A percentile compares a stretch with the other conserved stretches of the same genome.
These are phyloP conservation scores for Astatoreochromis straeleni DNA, from an alignment of 2,113 vertebrate genomes.

Conservation along the genomic window DNA sequence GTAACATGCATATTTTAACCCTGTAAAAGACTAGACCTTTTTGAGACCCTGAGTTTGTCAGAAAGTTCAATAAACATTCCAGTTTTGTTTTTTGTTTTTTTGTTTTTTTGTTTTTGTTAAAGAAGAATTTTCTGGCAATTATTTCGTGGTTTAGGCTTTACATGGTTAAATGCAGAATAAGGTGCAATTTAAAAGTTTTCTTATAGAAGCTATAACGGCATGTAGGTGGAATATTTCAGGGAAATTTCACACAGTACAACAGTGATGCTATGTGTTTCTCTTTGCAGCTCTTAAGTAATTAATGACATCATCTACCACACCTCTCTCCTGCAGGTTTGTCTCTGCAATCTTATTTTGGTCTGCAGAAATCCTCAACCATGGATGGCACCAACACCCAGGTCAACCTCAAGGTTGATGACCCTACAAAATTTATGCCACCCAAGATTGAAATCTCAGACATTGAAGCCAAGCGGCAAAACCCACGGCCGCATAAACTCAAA, in stretches of 20 bases:
- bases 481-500: constrained; percentile 79
- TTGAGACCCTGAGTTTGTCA: not conserved
- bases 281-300: not conserved
- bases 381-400: constrained; percentile 83
- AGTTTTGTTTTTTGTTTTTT: not conserved
- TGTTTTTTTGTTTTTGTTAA: not conserved
- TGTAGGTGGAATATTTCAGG: not conserved
- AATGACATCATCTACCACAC: not conserved
- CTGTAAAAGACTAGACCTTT: not conserved
- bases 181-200: not conserved
- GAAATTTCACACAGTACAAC: not conserved
- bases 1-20: not conserved
- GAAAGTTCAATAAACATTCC: not conserved
- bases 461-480: constrained; percentile 70
- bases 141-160: not conserved
- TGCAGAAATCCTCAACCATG: constrained; percentile 86
- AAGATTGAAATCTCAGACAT: constrained; percentile 78
- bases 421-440: constrained; percentile 75
- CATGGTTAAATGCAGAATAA: not conserved
- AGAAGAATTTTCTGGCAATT: not conserved
- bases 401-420: constrained; percentile 75
- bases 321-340: constrained; percentile 74
- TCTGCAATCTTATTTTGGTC: constrained; percentile 82
- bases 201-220: not conserved
- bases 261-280: not conserved